phyloP scores from a whole-genome alignment of 2,113 vertebrate genomes.

The Rynchops niger region DNA sequence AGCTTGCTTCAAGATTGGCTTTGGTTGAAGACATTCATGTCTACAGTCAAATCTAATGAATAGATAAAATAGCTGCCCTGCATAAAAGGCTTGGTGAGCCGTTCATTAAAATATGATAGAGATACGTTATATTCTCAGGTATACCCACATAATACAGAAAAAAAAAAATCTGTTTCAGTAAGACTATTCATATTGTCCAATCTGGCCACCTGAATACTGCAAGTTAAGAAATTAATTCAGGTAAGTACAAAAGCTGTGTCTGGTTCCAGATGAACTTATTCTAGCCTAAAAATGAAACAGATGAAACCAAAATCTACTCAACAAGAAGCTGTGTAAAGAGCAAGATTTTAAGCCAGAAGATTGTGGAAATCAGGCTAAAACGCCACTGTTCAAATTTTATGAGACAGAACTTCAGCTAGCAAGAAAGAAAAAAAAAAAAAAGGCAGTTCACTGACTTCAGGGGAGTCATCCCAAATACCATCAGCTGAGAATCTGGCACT shows the following conservation, averaged over 20 bases:
- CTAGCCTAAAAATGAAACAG: neutral
- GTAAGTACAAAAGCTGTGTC: neutral
- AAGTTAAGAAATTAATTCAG: neutral
- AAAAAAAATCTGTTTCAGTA: neutral
- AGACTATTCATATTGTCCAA: neutral
- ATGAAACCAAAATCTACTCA: neutral
- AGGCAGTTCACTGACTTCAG: neutral
- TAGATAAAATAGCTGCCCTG: neutral
- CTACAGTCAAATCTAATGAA: slow-evolving; percentile 7
- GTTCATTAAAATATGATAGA: slow-evolving; percentile 1
- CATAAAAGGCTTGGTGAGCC: neutral
- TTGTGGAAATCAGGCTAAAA: neutral
- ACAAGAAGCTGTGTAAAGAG: neutral
- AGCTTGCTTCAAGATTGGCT: neutral
- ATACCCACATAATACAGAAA: neutral
- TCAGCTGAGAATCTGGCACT: neutral
- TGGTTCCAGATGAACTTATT: neutral
- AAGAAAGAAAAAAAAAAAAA: neutral
- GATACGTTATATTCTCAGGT: neutral
- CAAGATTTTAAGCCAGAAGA: neutral
- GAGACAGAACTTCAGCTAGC: neutral
- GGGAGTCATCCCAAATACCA: neutral
- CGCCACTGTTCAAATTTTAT: neutral
- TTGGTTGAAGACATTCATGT: neutral
- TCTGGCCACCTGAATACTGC: neutral